These are phyloP conservation scores for Brachionus koreanus DNA, from an alignment of 1,140 invertebrate species.

Conservation along the genomic window DNA sequence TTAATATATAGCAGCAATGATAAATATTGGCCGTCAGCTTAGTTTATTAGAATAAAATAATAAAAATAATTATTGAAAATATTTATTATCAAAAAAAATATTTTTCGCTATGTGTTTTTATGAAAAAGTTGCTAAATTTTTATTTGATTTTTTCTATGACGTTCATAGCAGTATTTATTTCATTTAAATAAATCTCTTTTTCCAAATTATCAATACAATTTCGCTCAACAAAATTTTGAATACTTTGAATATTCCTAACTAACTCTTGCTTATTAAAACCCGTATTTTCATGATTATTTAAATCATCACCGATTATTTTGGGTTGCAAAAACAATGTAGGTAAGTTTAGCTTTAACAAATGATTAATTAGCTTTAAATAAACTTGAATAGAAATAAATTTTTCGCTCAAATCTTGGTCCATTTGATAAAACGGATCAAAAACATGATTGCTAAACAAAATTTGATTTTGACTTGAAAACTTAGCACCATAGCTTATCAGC, in stretches of 20 bases:
- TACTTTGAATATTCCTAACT: background rate
- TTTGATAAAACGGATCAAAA: background rate
- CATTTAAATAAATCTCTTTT: constrained; percentile 12
- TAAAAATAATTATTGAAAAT: too few species aligned
- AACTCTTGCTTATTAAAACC: background rate
- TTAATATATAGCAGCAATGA: too few species aligned
- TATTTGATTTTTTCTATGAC: background rate
- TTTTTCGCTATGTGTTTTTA: background rate
- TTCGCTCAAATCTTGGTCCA: background rate
- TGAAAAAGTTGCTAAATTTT: background rate
- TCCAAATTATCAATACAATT: constrained; percentile 19
- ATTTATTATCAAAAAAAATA: background rate
- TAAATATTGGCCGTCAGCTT: too few species aligned
- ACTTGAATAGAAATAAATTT: background rate
- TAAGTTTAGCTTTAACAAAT: constrained; percentile 18
- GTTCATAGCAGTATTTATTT: background rate
- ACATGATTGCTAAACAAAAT: background rate
- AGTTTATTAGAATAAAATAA: too few species aligned
- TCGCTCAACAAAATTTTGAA: background rate
- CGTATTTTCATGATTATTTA: background rate
- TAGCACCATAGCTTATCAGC: constrained; percentile 27
- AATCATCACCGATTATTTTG: background rate
- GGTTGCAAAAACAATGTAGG: constrained; percentile 22
- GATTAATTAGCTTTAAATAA: constrained; percentile 19
- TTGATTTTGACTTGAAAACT: background rate